phyloP scores from a whole-genome alignment of 2,113 vertebrate species.

The Tenrec ecaudatus region DNA sequence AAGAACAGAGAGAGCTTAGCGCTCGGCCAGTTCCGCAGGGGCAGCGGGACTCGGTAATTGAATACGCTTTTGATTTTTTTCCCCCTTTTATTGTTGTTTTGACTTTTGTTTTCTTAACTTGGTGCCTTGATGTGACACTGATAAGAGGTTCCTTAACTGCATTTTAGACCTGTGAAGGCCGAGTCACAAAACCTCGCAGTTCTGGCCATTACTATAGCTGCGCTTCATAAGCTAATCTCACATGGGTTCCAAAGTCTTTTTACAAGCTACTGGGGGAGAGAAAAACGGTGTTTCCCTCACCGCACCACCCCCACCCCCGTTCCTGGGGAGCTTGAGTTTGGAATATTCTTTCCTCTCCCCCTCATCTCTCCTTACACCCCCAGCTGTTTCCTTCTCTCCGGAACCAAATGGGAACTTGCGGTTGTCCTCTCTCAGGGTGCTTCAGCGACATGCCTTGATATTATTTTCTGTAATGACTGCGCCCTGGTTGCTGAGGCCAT shows the following conservation, averaged over 20 bases:
- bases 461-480: neutral
- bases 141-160: conserved; percentile 77
- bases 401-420: conserved; percentile 19
- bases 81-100: conserved; percentile 32
- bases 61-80: conserved; percentile 81
- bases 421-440: neutral
- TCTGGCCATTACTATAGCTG: conserved; percentile 74
- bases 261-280: conserved; percentile 73
- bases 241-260: conserved; percentile 73
- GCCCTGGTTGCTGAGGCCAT: conserved; percentile 6
- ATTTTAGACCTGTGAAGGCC: conserved; percentile 81
- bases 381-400: conserved; percentile 49
- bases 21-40: conserved; percentile 81
- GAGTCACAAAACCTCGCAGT: conserved; percentile 64
- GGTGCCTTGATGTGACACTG: conserved; percentile 82
- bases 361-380: neutral
- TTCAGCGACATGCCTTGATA: conserved; percentile 1
- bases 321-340: conserved; percentile 52
- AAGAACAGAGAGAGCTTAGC: conserved; percentile 79
- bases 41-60: conserved; percentile 80
- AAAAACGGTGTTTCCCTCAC: conserved; percentile 43
- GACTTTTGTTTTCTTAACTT: conserved; percentile 74
- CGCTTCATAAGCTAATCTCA: conserved; percentile 73
- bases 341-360: conserved; percentile 48
- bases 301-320: too few relatives aligned